Evolutionary conservation across 2,888 invertebrate genomes (phyloP), one percentile per base, ranked within the genome.

Genomic region (Philhelius pedissequus): DNA sequence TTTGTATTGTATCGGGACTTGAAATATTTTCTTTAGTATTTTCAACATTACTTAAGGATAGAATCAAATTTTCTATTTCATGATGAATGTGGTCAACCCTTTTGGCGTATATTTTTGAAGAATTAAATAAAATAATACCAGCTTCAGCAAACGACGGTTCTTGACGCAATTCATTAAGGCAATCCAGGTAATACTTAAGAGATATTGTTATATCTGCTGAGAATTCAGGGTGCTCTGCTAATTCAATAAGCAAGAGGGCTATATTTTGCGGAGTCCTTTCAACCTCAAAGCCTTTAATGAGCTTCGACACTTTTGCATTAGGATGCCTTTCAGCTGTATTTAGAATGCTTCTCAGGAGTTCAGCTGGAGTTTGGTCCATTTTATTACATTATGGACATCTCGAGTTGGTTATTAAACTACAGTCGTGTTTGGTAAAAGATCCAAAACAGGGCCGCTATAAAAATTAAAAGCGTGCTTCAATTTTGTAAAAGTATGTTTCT

Each of bases 71-170:
- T 60, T 89, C 87, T 30, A 89, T 88, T n/a, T 87, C 74, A 54
- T 90, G 88, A 50, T 88, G 87, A 45, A 91, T 79, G 25, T 87
- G 87, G 45, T 91, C 91, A 9, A 91, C 90, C 32, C 91, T 88
- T 70, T 89, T 88, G 0, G 88, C 87, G 80, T 90, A 91, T 70
- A 91, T 89, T 84, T 89, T 89, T 0, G 90, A 88, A 3, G 89
- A 89, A 66, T 88, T 90, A 8, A 89, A 86, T 5, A 91, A 84
- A 25, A 90, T 79, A 35, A 88, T 87, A 4, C 89, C 89, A 6
- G 88, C 87, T 70, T 89, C 88, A 45, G 87, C 75, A 30, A 87
- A 82, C 20, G 86, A 76, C 3, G 84, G 38, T 4, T 87, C 81
- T 35, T 82, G 78, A 7, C 18, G 2, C 38, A 87, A 77, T 0